Conservation (phyloP, 1,140 invertebrate genomes). For the Drosophila kohkoa region DNA sequence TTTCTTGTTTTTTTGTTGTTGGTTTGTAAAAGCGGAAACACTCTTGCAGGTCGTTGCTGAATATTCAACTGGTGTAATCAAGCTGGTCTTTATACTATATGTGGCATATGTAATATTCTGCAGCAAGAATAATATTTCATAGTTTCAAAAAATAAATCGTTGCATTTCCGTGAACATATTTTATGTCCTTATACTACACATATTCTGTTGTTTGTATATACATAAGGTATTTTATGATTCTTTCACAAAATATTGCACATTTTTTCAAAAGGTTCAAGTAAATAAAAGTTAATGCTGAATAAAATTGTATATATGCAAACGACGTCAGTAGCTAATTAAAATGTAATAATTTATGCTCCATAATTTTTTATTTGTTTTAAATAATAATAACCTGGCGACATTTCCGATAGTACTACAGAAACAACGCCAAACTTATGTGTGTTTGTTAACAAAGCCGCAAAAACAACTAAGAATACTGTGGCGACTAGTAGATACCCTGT, state of each 20-base stretch:
- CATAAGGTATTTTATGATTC: too few species aligned
- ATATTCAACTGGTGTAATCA: background rate
- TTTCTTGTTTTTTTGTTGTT: background rate
- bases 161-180: too few species aligned
- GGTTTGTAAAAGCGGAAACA: background rate
- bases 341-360: constrained; percentile 53
- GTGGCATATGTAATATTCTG: background rate
- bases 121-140: background rate
- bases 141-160: too few species aligned
- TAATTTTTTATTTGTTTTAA: constrained; percentile 17
- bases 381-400: constrained; percentile 4
- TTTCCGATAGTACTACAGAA: background rate
- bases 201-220: too few species aligned
- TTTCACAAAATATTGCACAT: too few species aligned
- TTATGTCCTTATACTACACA: too few species aligned
- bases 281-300: constrained; percentile 1
- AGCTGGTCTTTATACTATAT: too few species aligned
- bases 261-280: background rate
- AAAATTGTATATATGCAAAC: constrained; percentile 34
- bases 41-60: background rate
- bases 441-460: background rate
- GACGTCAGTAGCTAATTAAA: constrained; percentile 49
- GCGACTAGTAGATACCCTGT: background rate
- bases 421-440: background rate
- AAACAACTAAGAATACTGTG: background rate